Conservation (phyloP, 2,113 vertebrate species). For the Cyprinodon variegatus region DNA sequence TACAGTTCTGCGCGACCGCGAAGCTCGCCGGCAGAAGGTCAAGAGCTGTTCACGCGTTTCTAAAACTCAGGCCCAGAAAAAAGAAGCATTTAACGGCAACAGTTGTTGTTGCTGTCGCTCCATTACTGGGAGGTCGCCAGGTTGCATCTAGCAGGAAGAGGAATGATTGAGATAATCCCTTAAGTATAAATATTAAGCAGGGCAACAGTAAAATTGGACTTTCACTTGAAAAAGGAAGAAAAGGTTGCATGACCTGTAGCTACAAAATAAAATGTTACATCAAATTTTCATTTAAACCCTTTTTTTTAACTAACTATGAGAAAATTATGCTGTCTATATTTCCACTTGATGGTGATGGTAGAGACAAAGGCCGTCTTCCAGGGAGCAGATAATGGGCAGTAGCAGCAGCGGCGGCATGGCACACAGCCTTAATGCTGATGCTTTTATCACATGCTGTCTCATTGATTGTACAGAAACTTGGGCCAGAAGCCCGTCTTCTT, state of each 20-base stretch:
- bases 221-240: background rate
- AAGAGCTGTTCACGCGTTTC: slow-evolving; percentile 1
- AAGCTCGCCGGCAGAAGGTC: slow-evolving; percentile 18
- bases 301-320: slow-evolving; percentile 21
- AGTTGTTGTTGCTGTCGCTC: slow-evolving; percentile 25
- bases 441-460: slow-evolving; percentile 54
- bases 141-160: slow-evolving; percentile 25
- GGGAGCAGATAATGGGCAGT: slow-evolving; percentile 51
- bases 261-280: background rate
- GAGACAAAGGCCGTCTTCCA: slow-evolving; percentile 59
- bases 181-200: slow-evolving; percentile 28
- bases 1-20: background rate
- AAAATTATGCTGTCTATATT: slow-evolving; percentile 23
- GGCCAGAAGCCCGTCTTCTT: slow-evolving; percentile 26
- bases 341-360: slow-evolving; percentile 38
- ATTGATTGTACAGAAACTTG: slow-evolving; percentile 26
- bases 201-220: slow-evolving; percentile 6
- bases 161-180: slow-evolving; percentile 45
- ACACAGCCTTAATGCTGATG: slow-evolving; percentile 36
- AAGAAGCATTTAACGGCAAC: background rate
- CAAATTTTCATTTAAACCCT: slow-evolving; percentile 4
- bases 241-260: background rate
- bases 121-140: slow-evolving; percentile 60
- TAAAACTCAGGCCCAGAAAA: background rate
- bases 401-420: slow-evolving; percentile 1